A percentile compares a stretch with the other conserved stretches of the same genome.
phyloP scores from a whole-genome alignment of 2,113 vertebrate species.

The Barnardius zonarius region DNA sequence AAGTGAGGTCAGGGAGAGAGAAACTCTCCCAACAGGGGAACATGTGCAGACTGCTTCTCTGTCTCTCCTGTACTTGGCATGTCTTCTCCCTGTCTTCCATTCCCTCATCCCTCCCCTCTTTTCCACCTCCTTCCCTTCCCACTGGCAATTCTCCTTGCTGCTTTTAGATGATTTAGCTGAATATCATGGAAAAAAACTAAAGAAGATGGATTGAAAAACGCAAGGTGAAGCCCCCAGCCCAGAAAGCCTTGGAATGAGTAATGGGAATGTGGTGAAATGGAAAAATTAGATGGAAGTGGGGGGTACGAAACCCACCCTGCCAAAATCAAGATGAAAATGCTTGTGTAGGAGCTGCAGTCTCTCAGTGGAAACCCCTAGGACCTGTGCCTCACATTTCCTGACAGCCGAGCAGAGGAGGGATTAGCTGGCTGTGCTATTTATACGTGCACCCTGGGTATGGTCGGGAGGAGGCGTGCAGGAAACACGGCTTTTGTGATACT shows the following conservation, averaged over 20 bases:
- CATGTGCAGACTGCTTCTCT: background rate
- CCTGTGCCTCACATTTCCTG: background rate
- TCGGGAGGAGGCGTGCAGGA: background rate
- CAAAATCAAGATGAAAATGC: background rate
- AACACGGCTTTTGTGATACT: background rate
- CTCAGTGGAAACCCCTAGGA: background rate
- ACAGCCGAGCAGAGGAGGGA: background rate
- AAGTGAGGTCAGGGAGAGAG: slow-evolving; percentile 46
- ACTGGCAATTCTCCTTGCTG: background rate
- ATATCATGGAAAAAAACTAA: background rate
- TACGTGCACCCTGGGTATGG: background rate
- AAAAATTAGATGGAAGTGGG: background rate
- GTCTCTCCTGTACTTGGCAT: background rate
- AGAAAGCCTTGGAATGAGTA: background rate
- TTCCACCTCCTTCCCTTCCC: background rate
- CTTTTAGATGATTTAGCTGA: background rate
- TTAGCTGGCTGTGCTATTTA: slow-evolving; percentile 5
- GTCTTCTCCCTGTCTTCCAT: slow-evolving; percentile 1
- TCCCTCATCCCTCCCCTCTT: background rate
- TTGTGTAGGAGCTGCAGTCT: background rate
- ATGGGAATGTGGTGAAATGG: background rate
- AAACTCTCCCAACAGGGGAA: slow-evolving; percentile 9
- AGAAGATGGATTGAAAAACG: background rate
- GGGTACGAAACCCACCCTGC: background rate
- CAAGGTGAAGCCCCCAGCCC: background rate